phyloP scores from a whole-genome alignment of 2,888 invertebrate genomes.

The Nudaria mundana region DNA sequence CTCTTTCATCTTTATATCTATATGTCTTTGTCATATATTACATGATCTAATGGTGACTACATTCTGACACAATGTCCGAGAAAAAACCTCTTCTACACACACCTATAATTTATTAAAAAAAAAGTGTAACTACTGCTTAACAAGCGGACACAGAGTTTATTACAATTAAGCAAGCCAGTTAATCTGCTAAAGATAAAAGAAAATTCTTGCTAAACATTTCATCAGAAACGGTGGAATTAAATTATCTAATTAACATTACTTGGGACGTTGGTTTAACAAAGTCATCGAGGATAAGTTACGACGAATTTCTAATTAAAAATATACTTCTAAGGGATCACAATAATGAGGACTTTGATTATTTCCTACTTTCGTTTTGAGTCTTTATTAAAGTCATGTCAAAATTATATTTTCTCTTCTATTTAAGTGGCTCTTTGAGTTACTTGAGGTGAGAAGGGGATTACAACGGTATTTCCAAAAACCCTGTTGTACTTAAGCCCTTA shows the following conservation, averaged over 20 bases:
- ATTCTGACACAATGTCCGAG: too few relatives aligned
- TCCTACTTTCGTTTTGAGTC: conserved; percentile 26
- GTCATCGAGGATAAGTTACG: conserved; percentile 50
- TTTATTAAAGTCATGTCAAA: conserved; percentile 9
- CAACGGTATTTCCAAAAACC: too few relatives aligned
- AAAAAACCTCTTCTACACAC: too few relatives aligned
- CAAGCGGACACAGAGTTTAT: conserved; percentile 21
- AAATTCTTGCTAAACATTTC: conserved; percentile 42
- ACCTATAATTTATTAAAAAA: too few relatives aligned
- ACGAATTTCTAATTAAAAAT: conserved; percentile 48
- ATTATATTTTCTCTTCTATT: neutral
- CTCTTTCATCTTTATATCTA: too few relatives aligned
- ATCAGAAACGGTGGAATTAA: conserved; percentile 51
- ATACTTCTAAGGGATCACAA: conserved; percentile 37
- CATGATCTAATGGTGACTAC: too few relatives aligned
- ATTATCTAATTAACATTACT: conserved; percentile 62
- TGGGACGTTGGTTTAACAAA: conserved; percentile 51
- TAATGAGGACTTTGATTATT: conserved; percentile 40
- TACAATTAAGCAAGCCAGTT: conserved; percentile 19
- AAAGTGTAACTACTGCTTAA: too few relatives aligned
- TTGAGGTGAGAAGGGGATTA: too few relatives aligned
- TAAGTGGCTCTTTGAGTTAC: too few relatives aligned
- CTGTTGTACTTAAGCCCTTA: too few relatives aligned
- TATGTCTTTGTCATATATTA: too few relatives aligned
- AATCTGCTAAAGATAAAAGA: conserved; percentile 25